Percentiles rank a stretch among this genome's conserved stretches.
These are phyloP conservation scores for Channa striata DNA, from an alignment of 2,797 vertebrate species.

Conservation along the genomic window DNA sequence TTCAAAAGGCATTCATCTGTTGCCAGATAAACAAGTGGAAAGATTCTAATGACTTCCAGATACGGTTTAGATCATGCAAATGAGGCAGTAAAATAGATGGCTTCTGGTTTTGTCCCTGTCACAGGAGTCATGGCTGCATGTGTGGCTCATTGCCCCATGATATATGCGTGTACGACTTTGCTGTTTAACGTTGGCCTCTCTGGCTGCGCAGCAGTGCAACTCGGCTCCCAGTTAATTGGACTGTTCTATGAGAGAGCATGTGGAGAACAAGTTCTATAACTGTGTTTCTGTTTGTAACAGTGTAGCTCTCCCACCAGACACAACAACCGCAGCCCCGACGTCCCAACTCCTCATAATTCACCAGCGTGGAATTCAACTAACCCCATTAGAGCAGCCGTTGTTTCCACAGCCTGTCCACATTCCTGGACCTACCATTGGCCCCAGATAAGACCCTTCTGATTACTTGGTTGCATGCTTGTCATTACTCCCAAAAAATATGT, in stretches of 20 bases:
- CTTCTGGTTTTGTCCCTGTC: conserved; percentile 70
- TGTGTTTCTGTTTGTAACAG: conserved; percentile 75
- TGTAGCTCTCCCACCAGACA: conserved; percentile 89
- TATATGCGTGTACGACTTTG: conserved; percentile 57
- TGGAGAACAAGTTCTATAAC: conserved; percentile 84
- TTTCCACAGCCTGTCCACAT: conserved; percentile 81
- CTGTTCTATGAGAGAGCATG: conserved; percentile 84
- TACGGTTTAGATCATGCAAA: conserved; percentile 70
- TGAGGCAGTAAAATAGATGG: conserved; percentile 60
- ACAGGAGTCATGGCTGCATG: conserved; percentile 63
- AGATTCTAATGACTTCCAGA: conserved; percentile 75
- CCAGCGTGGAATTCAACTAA: conserved; percentile 83
- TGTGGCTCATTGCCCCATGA: conserved; percentile 59
- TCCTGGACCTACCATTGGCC: conserved; percentile 71
- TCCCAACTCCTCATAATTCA: conserved; percentile 86
- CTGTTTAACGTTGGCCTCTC: conserved; percentile 70
- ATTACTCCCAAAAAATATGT: conserved; percentile 78
- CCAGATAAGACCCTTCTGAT: conserved; percentile 85
- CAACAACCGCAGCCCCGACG: conserved; percentile 89
- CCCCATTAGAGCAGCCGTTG: conserved; percentile 76
- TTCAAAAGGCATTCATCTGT: conserved; percentile 66
- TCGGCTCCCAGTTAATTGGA: conserved; percentile 84
- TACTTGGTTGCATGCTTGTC: conserved; percentile 74
- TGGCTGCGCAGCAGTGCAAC: conserved; percentile 82
- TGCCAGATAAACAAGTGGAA: conserved; percentile 73